These are phyloP conservation scores for Arbacia lixula DNA, from an alignment of 53 echinoderm and acorn worm species.

Conservation along the genomic window DNA sequence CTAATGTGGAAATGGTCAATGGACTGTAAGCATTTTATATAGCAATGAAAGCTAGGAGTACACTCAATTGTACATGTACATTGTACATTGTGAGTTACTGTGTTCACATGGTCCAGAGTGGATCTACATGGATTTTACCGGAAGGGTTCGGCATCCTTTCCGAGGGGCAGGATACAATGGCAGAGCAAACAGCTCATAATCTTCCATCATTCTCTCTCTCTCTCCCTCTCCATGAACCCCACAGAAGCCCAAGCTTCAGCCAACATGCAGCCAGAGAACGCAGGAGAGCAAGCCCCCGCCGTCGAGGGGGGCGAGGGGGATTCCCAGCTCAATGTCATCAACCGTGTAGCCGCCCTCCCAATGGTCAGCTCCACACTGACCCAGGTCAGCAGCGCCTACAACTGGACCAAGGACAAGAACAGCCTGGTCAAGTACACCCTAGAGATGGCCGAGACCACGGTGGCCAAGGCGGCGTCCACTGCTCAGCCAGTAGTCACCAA, in stretches of 20 bases:
- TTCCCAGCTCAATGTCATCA: constrained; percentile 64
- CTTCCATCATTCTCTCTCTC: too few relatives aligned
- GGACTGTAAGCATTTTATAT: too few relatives aligned
- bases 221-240: not conserved
- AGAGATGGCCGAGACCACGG: constrained; percentile 87
- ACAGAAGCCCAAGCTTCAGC: constrained; percentile 5
- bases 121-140: too few relatives aligned
- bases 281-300: constrained; percentile 14
- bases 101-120: too few relatives aligned
- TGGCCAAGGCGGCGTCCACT: constrained; percentile 84
- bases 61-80: too few relatives aligned
- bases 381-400: constrained; percentile 80
- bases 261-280: constrained; percentile 8
- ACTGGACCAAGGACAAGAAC: constrained; percentile 93
- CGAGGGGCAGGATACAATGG: too few relatives aligned
- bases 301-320: constrained; percentile 20
- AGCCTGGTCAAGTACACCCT: constrained; percentile 76
- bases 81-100: too few relatives aligned
- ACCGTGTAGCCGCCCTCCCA: constrained; percentile 77
- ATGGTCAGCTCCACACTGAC: constrained; percentile 83
- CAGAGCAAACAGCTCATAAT: too few relatives aligned
- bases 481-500: constrained; percentile 88
- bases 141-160: too few relatives aligned
- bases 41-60: too few relatives aligned
- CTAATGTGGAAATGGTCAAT: too few relatives aligned